These are phyloP conservation scores for Harmothoe impar DNA, from an alignment of 2,888 invertebrate species.

Conservation along the genomic window DNA sequence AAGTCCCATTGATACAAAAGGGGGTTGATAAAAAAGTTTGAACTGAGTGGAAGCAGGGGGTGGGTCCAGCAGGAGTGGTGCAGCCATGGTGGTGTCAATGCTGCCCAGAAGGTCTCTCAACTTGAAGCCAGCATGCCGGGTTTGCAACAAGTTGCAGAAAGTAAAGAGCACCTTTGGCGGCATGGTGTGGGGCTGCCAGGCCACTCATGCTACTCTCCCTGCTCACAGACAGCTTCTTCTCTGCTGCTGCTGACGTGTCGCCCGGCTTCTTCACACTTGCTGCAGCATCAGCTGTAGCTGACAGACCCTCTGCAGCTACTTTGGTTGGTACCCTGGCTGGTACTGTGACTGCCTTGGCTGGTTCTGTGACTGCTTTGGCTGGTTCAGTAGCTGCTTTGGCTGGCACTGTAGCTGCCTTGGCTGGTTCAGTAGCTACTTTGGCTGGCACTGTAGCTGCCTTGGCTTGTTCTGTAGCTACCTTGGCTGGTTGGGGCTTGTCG, in stretches of 20 bases:
- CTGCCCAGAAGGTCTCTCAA: not conserved
- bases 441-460: not conserved
- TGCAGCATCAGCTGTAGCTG: not conserved
- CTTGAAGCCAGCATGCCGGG: conserved; percentile 6
- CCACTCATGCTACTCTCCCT: not conserved
- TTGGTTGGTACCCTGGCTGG: not conserved
- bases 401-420: not conserved
- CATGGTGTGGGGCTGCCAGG: not conserved
- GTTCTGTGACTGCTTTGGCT: not conserved
- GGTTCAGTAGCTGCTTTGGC: not conserved
- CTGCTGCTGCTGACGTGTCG: not conserved
- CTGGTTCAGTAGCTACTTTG: not conserved
- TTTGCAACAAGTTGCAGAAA: not conserved
- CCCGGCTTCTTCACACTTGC: no score
- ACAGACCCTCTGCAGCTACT: no score
- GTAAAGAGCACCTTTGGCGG: not conserved
- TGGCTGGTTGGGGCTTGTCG: not conserved
- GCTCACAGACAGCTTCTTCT: not conserved
- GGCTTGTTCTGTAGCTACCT: not conserved
- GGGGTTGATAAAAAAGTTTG: no score
- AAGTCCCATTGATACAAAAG: no score
- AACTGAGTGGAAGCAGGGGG: no score
- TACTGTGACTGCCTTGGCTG: not conserved
- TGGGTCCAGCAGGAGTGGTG: no score
- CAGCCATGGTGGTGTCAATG: no score